These are phyloP conservation scores for Phengaris arion DNA, from an alignment of 2,888 invertebrate species.

Conservation along the genomic window DNA sequence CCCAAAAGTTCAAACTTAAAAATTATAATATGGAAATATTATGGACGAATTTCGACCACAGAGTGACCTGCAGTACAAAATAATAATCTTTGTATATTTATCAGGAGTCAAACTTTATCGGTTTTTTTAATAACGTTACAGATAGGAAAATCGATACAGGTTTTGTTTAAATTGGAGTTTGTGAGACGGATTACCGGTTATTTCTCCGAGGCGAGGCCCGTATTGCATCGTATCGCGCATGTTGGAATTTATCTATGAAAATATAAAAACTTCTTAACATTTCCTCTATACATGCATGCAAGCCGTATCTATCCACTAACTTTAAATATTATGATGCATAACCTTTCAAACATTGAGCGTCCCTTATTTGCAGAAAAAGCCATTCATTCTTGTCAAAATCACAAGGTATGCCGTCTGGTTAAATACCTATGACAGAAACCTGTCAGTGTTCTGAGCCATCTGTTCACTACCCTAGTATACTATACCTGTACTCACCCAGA, in stretches of 20 bases:
- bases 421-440: background rate
- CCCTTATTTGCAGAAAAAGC: too few relatives aligned
- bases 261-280: constrained; percentile 8
- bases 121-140: background rate
- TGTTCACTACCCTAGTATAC: too few relatives aligned
- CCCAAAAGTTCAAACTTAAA: too few relatives aligned
- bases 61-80: too few relatives aligned
- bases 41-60: too few relatives aligned
- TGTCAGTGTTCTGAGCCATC: background rate
- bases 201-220: background rate
- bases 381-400: background rate
- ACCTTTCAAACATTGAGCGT: background rate
- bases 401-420: background rate
- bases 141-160: constrained; percentile 14
- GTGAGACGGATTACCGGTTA: constrained; percentile 23
- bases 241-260: constrained; percentile 13
- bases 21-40: too few relatives aligned
- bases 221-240: constrained; percentile 12
- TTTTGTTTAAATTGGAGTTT: constrained; percentile 27
- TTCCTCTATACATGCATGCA: background rate
- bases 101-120: background rate
- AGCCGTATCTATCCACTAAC: background rate
- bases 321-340: background rate
- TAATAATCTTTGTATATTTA: background rate
- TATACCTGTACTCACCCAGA: background rate